Conservation (phyloP, 1,140 invertebrate species). For the Eurosta solidaginis region DNA sequence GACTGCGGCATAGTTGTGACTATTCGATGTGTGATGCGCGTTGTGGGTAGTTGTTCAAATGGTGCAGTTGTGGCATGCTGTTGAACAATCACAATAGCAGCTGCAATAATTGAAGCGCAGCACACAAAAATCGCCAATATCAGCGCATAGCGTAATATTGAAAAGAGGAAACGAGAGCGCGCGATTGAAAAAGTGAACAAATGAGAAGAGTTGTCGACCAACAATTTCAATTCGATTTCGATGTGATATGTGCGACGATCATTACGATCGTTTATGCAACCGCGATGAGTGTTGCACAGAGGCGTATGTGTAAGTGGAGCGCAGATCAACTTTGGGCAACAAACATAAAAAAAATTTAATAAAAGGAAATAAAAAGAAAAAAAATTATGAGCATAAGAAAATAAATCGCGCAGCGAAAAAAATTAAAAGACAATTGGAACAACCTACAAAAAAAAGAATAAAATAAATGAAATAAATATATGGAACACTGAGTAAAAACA, state of each 20-base stretch:
- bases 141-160: not conserved
- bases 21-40: too few species aligned
- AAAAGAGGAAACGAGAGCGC: not conserved
- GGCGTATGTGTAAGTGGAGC: not conserved
- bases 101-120: conserved; percentile 3
- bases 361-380: not conserved
- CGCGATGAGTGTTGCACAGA: not conserved
- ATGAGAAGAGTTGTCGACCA: not conserved
- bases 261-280: not conserved
- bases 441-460: not conserved
- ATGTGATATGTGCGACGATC: conserved; percentile 14
- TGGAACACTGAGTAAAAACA: too few species aligned
- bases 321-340: not conserved
- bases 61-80: not conserved
- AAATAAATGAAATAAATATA: not conserved
- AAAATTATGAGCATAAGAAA: not conserved
- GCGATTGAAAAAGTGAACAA: not conserved
- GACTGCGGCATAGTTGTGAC: too few species aligned
- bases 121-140: conserved; percentile 10
- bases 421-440: conserved; percentile 12
- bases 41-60: too few species aligned
- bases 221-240: conserved; percentile 20
- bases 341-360: not conserved
- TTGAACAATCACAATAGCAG: not conserved
- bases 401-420: not conserved